Evolutionary conservation across 2,888 invertebrate genomes (phyloP).

Genomic region (Lapara coniferarum): DNA sequence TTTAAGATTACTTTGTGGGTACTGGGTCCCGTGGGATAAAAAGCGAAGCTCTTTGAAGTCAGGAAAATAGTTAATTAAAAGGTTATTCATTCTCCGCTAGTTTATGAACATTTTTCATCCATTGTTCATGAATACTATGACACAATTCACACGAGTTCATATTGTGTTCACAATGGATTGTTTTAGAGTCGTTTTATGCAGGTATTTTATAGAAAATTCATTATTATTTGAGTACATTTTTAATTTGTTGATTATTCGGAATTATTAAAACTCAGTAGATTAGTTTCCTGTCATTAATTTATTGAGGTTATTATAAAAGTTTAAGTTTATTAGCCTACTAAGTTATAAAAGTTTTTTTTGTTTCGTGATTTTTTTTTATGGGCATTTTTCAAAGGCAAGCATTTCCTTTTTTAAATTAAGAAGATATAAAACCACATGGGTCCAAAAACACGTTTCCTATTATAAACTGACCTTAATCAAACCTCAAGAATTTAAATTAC

Average conservation of each 20-base stretch:
- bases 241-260: no score
- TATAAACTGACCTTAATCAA: not conserved
- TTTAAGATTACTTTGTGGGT: not conserved
- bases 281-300: no score
- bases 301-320: no score
- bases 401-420: no score
- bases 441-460: no score
- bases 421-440: no score
- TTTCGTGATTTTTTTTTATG: no score
- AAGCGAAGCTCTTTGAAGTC: not conserved
- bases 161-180: not conserved
- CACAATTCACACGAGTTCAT: constrained; percentile 17
- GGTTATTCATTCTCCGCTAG: not conserved
- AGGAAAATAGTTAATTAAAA: constrained; percentile 12
- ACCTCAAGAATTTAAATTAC: not conserved
- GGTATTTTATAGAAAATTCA: not conserved
- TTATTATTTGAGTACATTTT: no score
- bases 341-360: no score
- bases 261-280: no score
- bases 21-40: constrained; percentile 9
- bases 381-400: no score
- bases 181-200: not conserved
- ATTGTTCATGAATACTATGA: constrained; percentile 18
- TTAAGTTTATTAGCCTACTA: no score
- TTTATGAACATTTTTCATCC: constrained; percentile 18